These are phyloP conservation scores for Hymenopus coronatus DNA, from an alignment of 2,888 invertebrate genomes.

Conservation along the genomic window DNA sequence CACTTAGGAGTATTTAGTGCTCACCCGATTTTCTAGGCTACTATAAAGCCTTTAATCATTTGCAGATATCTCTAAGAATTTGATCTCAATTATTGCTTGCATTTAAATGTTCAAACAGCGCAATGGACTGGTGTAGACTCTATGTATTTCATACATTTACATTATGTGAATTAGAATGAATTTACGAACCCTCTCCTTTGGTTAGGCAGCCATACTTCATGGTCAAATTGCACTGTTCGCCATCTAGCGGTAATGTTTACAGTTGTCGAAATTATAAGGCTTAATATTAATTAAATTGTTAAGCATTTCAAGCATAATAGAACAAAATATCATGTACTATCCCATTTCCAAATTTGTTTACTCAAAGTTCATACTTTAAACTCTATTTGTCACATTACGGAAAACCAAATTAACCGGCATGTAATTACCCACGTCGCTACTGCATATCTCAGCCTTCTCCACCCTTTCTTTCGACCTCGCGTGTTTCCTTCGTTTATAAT, in stretches of 20 bases:
- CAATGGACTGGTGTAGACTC: neutral
- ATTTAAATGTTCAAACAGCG: neutral
- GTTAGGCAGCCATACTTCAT: conserved; percentile 30
- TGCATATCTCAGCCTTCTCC: no score
- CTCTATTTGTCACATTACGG: neutral
- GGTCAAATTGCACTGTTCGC: conserved; percentile 22
- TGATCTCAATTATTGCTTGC: neutral
- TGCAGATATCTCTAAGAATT: neutral
- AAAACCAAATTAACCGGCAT: neutral
- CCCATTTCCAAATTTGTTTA: neutral
- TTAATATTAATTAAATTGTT: neutral
- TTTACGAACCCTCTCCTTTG: conserved; percentile 24
- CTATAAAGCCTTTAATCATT: neutral
- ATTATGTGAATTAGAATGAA: conserved; percentile 7
- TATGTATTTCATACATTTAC: neutral
- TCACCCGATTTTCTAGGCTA: conserved; percentile 10
- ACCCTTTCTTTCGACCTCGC: neutral
- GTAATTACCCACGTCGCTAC: no score
- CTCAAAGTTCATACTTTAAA: neutral
- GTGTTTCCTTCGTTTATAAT: neutral
- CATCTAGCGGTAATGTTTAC: neutral
- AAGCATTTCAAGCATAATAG: neutral
- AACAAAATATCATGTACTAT: neutral
- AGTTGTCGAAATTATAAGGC: neutral
- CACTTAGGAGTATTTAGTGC: neutral